Evolutionary conservation across 2,113 vertebrate genomes (phyloP), one percentile per base, ranked within the genome.

Genomic region (Megaleporinus macrocephalus): DNA sequence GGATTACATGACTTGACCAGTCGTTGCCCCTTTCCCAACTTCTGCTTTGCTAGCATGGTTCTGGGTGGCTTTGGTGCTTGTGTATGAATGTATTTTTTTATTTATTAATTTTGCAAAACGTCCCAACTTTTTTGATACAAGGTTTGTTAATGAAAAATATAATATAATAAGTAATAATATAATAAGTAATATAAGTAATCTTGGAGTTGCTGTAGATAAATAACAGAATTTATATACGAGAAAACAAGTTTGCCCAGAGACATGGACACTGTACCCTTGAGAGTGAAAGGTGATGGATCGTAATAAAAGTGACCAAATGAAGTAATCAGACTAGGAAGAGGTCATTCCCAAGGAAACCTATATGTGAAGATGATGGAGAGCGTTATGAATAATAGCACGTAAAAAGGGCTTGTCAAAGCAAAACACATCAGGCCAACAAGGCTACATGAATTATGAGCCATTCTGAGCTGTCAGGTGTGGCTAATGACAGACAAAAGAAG

Each of bases 251-350:
- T n/a, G 51, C 29, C 26, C 5, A 22, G 53, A 20, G 20, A 22
- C 53, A 22, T 55, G 20, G 51, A 4, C 20, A 22, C 53, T 55
- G 33, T 13, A n/a, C 79, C 84, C 75, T 77, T 84, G 75, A 27
- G 61, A 36, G 13, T 75, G 62, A 81, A 55, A 66, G 44, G 47
- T 75, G 30, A 82, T 81, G 18, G 26, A 84, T 84, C 51, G 82
- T 72, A 68, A 82, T 73, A 41, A 83, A 71, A 74, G 57, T 61
- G 27, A 78, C 72, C 73, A 76, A 70, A 84, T 71, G 33, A 76
- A 49, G 51, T 75, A 72, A 62, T 78, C n/a, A 44, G 47, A 66
- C 61, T 76, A 24, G 57, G 51, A 75, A 49, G 47, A 79, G 81
- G 79, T 76, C 74, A 73, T 74, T 71, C 55, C 61, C 51, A 68